Conservation (phyloP, 1,140 invertebrate genomes). For the Listronotus bonariensis region DNA sequence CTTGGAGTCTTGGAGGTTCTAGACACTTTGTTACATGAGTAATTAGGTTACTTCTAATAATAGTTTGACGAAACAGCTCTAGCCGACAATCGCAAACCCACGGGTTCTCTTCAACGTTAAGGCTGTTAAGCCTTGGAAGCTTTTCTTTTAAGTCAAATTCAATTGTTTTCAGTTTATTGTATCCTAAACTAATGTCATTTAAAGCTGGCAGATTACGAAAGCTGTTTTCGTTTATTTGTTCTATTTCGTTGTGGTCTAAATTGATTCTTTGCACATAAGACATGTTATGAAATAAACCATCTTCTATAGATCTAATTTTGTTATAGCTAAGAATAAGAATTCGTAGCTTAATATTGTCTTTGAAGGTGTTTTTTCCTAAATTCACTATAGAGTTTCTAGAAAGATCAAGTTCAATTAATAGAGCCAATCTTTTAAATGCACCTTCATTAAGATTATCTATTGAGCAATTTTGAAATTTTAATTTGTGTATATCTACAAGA, state of each 20-base stretch:
- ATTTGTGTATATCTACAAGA: constrained; percentile 79
- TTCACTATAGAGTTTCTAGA: constrained; percentile 74
- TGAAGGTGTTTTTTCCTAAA: constrained; percentile 73
- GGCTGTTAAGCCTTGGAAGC: constrained; percentile 68
- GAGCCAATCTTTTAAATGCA: constrained; percentile 74
- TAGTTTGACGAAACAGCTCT: constrained; percentile 77
- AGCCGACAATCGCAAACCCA: constrained; percentile 89
- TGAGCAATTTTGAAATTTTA: constrained; percentile 73
- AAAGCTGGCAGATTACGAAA: constrained; percentile 73
- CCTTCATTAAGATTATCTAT: constrained; percentile 70
- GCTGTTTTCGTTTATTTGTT: constrained; percentile 68
- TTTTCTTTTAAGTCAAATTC: constrained; percentile 50
- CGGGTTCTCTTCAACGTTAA: constrained; percentile 79
- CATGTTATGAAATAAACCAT: constrained; percentile 76
- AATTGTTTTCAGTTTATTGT: constrained; percentile 69
- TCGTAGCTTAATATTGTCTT: constrained; percentile 68
- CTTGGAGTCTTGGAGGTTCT: constrained; percentile 67
- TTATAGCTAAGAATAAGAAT: constrained; percentile 76
- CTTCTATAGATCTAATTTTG: constrained; percentile 70
- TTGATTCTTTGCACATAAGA: constrained; percentile 75
- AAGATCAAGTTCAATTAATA: constrained; percentile 84
- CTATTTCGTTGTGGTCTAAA: constrained; percentile 73
- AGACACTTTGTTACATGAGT: constrained; percentile 71
- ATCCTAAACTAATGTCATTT: constrained; percentile 68
- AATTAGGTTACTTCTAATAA: constrained; percentile 72